A percentile compares a stretch with the other conserved stretches of the same genome.
phyloP scores from a whole-genome alignment of 1,140 invertebrate genomes.

The Sinonovacula constricta region DNA sequence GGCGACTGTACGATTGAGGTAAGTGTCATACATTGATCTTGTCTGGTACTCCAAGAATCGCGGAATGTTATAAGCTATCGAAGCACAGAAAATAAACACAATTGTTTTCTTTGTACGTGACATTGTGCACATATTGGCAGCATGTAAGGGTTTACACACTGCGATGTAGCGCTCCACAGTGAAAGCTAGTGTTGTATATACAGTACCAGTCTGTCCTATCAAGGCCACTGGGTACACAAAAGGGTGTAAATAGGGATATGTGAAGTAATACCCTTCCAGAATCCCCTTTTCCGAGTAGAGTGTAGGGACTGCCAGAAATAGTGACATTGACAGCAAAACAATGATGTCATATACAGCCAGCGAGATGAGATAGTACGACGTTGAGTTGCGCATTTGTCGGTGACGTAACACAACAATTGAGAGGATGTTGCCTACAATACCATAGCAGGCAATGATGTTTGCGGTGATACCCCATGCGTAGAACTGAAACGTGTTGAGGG shows the following conservation, averaged over 20 bases:
- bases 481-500: constrained; percentile 62
- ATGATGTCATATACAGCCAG: constrained; percentile 74
- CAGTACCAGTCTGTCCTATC: constrained; percentile 89
- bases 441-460: constrained; percentile 83
- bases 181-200: constrained; percentile 89
- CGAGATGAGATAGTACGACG: constrained; percentile 75
- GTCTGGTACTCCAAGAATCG: constrained; percentile 78
- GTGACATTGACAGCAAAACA: constrained; percentile 85
- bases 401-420: constrained; percentile 75
- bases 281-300: constrained; percentile 89
- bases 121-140: constrained; percentile 87
- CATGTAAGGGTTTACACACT: constrained; percentile 87
- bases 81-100: constrained; percentile 82
- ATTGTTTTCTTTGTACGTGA: constrained; percentile 82
- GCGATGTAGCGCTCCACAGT: constrained; percentile 89
- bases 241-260: constrained; percentile 80
- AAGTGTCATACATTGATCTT: constrained; percentile 19
- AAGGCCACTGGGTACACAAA: constrained; percentile 82
- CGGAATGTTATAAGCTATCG: constrained; percentile 84
- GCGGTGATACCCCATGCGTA: constrained; percentile 80
- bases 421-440: constrained; percentile 73
- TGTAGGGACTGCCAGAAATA: constrained; percentile 85
- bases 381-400: constrained; percentile 74
- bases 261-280: constrained; percentile 83
- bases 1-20: constrained; percentile 51